phyloP scores from a whole-genome alignment of 2,888 invertebrate species.

The Drosophila quinaria region DNA sequence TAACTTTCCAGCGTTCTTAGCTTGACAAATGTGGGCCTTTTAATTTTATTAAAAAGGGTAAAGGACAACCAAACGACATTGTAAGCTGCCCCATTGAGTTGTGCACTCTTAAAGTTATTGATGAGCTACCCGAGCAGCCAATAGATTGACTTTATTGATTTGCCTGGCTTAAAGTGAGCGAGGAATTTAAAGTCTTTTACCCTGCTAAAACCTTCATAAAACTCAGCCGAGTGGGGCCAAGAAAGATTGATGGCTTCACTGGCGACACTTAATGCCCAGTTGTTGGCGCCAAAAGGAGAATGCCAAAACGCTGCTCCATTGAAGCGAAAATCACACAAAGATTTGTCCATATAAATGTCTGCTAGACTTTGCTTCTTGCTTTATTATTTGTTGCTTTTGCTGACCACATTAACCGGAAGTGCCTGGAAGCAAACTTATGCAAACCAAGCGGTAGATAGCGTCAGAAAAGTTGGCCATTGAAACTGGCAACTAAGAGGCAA shows the following conservation, averaged over 20 bases:
- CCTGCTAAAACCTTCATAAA: constrained; percentile 9
- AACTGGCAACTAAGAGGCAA: constrained; percentile 59
- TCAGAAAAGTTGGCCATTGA: constrained; percentile 50
- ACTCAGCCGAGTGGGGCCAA: constrained; percentile 6
- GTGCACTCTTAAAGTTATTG: constrained; percentile 47
- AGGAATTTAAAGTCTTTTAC: constrained; percentile 34
- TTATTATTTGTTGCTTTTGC: constrained; percentile 43
- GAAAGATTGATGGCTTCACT: constrained; percentile 69
- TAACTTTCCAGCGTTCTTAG: constrained; percentile 6
- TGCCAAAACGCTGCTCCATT: constrained; percentile 48
- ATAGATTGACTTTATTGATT: constrained; percentile 72
- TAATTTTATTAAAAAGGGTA: constrained; percentile 64
- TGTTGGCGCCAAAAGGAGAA: constrained; percentile 47
- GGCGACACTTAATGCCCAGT: constrained; percentile 65
- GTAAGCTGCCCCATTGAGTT: constrained; percentile 31
- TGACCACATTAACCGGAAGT: constrained; percentile 81
- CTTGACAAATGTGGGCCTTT: constrained; percentile 58
- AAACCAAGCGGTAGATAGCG: constrained; percentile 65
- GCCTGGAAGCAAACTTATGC: constrained; percentile 76
- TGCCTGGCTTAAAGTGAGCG: constrained; percentile 52
- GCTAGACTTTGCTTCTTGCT: constrained; percentile 49
- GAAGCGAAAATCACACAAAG: constrained; percentile 76
- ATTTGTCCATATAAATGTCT: constrained; percentile 68
- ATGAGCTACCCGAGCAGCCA: constrained; percentile 33
- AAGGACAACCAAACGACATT: constrained; percentile 31